Base-by-base conservation (phyloP, 2,797 vertebrate genomes). In the Limnodromus scolopaceus region DNA sequence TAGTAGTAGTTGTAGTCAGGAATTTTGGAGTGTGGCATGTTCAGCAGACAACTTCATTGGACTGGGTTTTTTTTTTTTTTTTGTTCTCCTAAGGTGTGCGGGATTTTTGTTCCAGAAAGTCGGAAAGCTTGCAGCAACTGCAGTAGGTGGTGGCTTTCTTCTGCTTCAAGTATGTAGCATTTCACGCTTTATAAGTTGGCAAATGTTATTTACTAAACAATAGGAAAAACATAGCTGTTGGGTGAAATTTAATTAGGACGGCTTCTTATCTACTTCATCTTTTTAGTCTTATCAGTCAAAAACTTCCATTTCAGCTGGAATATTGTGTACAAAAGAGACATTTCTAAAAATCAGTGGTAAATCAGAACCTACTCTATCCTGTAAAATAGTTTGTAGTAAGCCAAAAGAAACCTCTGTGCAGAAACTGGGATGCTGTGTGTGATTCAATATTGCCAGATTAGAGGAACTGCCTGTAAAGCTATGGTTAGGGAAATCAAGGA, bases 21-120 rank as follows among this genome's bases (percentile, higher is more conserved):
- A 95, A 93, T 93, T 92, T 60, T 87, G 55, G 46, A 78, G 69
- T 60, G 69, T 81, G 80, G 51, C 32, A 63, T 84, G 54, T 86
- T 90, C 65, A 71, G 82, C 84, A 93, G 91, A 89, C 66, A 88
- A 58, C 80, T 92, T 97, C 55, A 94, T 10, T 91, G 81, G 90
- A 92, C 81, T 94, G 76, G 86, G 64, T 84, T 84, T 75, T 72
- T 49, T 57, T 58, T 69, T 80, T 86, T 93, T 83, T 95, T 96
- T 90, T 88, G 96, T 80, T 97, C 34, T 82, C 96, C 96, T 86
- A 94, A 99, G 99, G 99, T 99, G 99, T 99, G 99, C 99, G 83
- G 99, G 99, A 94, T 99, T 99, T 98, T 98, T 99, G 87, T 99
- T 99, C 98, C 99, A 99, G 98, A 99, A 99, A 97, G 99, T 99